phyloP scores from a whole-genome alignment of 2,888 invertebrate genomes.

The Sthenelais limicola region DNA sequence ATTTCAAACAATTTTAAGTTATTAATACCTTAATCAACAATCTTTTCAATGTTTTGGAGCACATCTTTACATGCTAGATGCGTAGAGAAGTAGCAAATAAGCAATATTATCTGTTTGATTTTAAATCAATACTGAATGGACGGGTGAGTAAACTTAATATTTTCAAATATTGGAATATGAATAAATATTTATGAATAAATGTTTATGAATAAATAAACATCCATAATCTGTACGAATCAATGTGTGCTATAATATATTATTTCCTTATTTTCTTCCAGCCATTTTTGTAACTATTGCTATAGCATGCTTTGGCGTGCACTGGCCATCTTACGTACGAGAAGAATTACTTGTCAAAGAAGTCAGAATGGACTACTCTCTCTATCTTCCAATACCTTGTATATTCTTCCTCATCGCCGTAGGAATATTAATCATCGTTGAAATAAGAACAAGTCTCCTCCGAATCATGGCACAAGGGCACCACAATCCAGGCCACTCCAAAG shows the following conservation, averaged over 20 bases:
- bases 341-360: slow-evolving; percentile 33
- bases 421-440: slow-evolving; percentile 37
- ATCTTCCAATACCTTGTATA: slow-evolving; percentile 42
- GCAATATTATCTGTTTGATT: background rate
- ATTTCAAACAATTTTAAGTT: background rate
- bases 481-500: background rate
- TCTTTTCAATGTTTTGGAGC: too few relatives aligned
- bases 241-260: too few relatives aligned
- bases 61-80: too few relatives aligned
- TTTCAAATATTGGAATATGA: too few relatives aligned
- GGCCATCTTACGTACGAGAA: slow-evolving; percentile 40
- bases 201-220: too few relatives aligned
- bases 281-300: slow-evolving; percentile 22
- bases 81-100: background rate
- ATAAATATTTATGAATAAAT: too few relatives aligned
- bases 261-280: slow-evolving; percentile 33
- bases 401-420: slow-evolving; percentile 44
- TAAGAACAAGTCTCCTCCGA: slow-evolving; percentile 26
- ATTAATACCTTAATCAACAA: too few relatives aligned
- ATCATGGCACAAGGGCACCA: background rate
- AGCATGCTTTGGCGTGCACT: slow-evolving; percentile 36
- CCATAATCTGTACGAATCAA: too few relatives aligned
- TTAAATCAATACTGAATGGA: background rate
- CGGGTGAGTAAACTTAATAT: too few relatives aligned
- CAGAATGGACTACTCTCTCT: slow-evolving; percentile 46